Evolutionary conservation across 2,888 invertebrate genomes (phyloP), one percentile per base, ranked within the genome.

Genomic region (Conops quadrifasciatus): DNA sequence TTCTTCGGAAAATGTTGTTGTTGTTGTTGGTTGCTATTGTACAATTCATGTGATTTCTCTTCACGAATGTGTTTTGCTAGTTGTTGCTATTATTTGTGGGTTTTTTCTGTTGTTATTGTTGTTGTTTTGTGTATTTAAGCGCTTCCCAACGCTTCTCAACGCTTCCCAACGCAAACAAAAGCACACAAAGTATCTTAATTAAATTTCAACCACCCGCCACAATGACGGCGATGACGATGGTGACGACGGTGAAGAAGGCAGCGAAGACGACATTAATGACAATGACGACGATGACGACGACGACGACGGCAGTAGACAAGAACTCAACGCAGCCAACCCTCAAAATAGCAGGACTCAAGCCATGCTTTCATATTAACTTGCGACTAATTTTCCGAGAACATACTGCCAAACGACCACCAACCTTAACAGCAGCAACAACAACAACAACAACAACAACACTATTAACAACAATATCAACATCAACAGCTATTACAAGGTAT

Each of bases 101-200:
- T 51, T 51, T 19, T 53, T 51, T 19, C 3, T 26, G 45, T 64
- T 64, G 45, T 21, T 64, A 26, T 53, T 65, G 28, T 53, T 24
- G 9, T 30, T 30, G 30, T 65, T 65, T 51, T 36, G 49, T 49
- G 1, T 49, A 49, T 56, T 24, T 56, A 21, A 16, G 36, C 51
- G 19, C 65, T 65, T 30, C 53, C 53, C 30, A n/a, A n/a, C n/a
- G n/a, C n/a, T n/a, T n/a, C n/a, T n/a, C n/a, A n/a, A 30, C 65
- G 51, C 65, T 53, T 11, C 19, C 28, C 19, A 49, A 24, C 59
- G 36, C 36, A 45, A 51, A 58, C 67, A 56, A 80, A 75, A 49
- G n/a, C 45, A 82, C 77, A 78, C 78, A 79, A 81, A 81, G 80
- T 80, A 79, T 81, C 82, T 81, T 82, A 81, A 81, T 82, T 81